Evolutionary conservation across 2,113 vertebrate species (phyloP), one percentile per base, ranked within the genome.

Genomic region (Stomatorhinus ivindoensis): DNA sequence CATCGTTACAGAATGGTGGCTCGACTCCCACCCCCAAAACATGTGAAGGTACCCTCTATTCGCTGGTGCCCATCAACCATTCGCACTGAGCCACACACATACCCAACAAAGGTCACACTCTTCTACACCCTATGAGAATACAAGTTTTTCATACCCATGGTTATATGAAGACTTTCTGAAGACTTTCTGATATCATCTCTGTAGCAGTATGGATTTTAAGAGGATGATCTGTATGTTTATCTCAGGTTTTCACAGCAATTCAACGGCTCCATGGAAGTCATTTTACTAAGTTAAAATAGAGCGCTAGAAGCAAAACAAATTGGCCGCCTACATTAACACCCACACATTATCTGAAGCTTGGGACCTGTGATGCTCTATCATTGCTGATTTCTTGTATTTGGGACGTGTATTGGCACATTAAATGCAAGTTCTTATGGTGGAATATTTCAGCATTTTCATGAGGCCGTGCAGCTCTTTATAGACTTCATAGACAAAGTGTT

Each of bases 1-100:
- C 95, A 0, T 97, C 96, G 0, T 95, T 94, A 90, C 97, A 98
- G 93, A 97, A 97, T 89, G 95, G 96, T 2, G 94, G 95, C 0
- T 96, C 94, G 91, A 92, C 93, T 87, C 55, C 95, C 13, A 92
- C 93, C 47, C 92, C 96, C 2, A 98, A 97, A 94, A 95, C 89
- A 90, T 95, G 93, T 35, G 95, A 93, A 5, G 93, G 95, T 1
- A 92, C 95, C n/a, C 89, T 94, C 87, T 97, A 96, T 90, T 96
- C 96, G 2, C 87, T 96, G 55, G 96, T 96, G 82, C 96, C 97
- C 61, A 89, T 97, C 85, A 95, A 91, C 39, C 95, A 94, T 58
- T 93, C 95, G 84, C 92, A 94, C 86, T 95, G 92, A 94, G 92
- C 35, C 27, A 53, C 17, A 84, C 8, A 19, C 15, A 21, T 47